Evolutionary conservation across 2,113 vertebrate species (phyloP).

Genomic region (Rhineura floridana): DNA sequence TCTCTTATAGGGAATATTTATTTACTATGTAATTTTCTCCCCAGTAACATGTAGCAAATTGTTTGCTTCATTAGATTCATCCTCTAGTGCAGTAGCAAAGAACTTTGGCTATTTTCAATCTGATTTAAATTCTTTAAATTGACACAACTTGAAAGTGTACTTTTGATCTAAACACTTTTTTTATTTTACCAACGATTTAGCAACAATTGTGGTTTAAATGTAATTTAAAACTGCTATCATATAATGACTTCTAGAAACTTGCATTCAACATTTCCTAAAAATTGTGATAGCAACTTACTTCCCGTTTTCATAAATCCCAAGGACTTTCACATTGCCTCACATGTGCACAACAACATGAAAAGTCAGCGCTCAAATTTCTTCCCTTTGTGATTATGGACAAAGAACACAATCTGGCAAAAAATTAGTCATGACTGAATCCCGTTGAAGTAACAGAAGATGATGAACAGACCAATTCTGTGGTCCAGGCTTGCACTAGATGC

Average conservation of each 20-base stretch:
- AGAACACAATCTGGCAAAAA: neutral
- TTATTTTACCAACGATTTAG: neutral
- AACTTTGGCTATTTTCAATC: conserved; percentile 17
- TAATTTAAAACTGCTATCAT: neutral
- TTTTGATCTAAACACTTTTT: neutral
- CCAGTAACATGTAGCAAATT: conserved; percentile 13
- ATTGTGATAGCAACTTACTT: neutral
- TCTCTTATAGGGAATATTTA: conserved; percentile 22
- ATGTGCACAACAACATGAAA: neutral
- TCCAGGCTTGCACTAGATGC: neutral
- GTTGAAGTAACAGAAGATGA: neutral
- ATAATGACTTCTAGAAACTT: neutral
- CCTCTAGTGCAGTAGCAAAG: neutral
- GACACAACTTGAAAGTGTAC: neutral
- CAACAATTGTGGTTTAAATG: neutral
- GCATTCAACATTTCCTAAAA: neutral
- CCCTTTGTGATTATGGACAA: neutral
- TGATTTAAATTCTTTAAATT: conserved; percentile 30
- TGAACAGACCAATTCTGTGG: neutral
- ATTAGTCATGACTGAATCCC: neutral
- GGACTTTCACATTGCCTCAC: neutral
- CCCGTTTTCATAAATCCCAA: neutral
- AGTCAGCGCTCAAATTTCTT: neutral
- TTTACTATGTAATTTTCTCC: neutral
- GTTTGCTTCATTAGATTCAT: neutral